Evolutionary conservation across 1,140 invertebrate species (phyloP), one percentile per base, ranked within the genome.

Genomic region (Psilanteris sp.): DNA sequence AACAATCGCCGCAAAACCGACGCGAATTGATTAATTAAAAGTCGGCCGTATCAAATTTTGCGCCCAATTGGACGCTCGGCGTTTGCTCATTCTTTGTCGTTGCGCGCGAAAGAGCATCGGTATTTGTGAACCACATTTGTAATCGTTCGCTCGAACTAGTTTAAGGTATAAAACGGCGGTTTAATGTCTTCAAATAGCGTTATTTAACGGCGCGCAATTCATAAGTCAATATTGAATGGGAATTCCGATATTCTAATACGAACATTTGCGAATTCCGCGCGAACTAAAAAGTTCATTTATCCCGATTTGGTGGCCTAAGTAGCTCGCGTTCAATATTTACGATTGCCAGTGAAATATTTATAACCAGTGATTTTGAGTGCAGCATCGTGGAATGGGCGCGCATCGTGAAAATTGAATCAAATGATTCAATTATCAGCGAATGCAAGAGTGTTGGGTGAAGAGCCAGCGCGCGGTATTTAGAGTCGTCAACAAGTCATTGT

Each of bases 401-500:
- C n/a, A n/a, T 34, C 20, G 1, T 13, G 8, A 26, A 20, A 39
- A 48, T 44, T 46, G 34, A 10, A 32, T 44, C 24, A 16, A 67
- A 55, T 46, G 14, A 67, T 67, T 55, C 6, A 67, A 29, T 36
- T 66, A 44, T 37, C 11, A 36, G 16, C 11, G 6, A 27, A 44
- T n/a, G n/a, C n/a, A 27, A 44, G 43, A 24, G 39, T 34, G 29
- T 14, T 13, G 27, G 10, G 4, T 24, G 27, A 44, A 24, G 34
- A 18, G 26, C 14, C 10, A 9, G 15, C 7, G 9, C n/a, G 20
- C n/a, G 15, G 14, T 16, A 8, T 32, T 41, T 13, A 0, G 32
- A 50, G 10, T 50, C 32, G 57, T 59, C 41, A 46, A 44, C 55
- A 27, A 46, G 31, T n/a, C 31, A 44, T 59, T 34, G 55, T 59